A percentile compares a stretch with the other conserved stretches of the same genome.
phyloP scores from a whole-genome alignment of 2,888 invertebrate genomes.

The Diadromus collaris region DNA sequence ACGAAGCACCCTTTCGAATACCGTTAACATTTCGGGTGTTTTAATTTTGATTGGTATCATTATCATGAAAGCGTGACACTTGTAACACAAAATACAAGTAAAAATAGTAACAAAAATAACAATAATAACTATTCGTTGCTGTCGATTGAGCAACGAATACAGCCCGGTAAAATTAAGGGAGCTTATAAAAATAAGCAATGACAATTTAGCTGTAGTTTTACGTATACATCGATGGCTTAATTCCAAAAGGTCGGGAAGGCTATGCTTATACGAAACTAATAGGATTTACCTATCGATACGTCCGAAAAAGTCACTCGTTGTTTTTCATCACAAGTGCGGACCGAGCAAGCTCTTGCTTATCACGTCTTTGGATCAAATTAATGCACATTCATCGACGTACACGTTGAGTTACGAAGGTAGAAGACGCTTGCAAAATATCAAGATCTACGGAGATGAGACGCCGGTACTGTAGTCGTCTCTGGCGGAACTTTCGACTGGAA shows the following conservation, averaged over 20 bases:
- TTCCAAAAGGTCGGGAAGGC: background rate
- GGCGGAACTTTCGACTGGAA: background rate
- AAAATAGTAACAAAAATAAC: background rate
- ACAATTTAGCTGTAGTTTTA: too few species aligned
- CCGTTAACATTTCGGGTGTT: background rate
- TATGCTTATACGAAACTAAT: too few species aligned
- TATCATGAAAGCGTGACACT: background rate
- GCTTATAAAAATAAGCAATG: too few species aligned
- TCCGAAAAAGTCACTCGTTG: too few species aligned
- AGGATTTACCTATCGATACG: too few species aligned
- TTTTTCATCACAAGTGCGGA: background rate
- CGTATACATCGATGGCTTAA: background rate
- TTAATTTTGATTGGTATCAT: background rate
- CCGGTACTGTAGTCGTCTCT: background rate
- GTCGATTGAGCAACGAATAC: too few species aligned
- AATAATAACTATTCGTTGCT: background rate
- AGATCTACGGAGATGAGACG: too few species aligned
- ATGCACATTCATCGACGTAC: slow-evolving; percentile 16
- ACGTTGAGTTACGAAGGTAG: slow-evolving; percentile 7
- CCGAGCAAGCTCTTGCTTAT: slow-evolving; percentile 4
- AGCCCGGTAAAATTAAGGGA: background rate
- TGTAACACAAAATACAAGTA: background rate
- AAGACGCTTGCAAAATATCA: background rate
- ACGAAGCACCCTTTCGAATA: background rate
- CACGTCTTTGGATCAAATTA: slow-evolving; percentile 30